Evolutionary conservation across 2,113 vertebrate species (phyloP).

Genomic region (Aleadryas rufinucha): DNA sequence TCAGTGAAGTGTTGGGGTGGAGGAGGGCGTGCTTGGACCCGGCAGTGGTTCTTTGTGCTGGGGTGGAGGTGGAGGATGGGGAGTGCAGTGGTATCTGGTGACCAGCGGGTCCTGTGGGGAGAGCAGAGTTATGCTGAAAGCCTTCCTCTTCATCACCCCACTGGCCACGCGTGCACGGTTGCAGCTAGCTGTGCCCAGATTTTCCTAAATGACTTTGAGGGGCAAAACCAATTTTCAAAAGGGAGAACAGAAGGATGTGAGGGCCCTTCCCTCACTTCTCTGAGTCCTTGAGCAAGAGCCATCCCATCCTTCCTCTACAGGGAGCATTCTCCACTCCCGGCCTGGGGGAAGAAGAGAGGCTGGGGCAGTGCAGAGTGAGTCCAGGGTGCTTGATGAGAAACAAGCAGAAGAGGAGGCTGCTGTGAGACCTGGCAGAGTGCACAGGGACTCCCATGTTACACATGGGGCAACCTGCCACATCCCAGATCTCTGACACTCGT

Average conservation of each 20-base stretch:
- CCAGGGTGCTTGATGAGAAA: neutral
- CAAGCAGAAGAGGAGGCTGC: neutral
- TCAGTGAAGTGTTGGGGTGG: neutral
- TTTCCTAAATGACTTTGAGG: neutral
- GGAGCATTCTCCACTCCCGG: neutral
- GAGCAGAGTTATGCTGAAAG: neutral
- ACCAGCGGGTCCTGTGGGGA: neutral
- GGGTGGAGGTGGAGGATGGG: neutral
- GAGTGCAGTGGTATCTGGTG: conserved; percentile 41
- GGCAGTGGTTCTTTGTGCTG: conserved; percentile 58
- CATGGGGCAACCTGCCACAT: neutral
- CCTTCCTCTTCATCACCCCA: neutral
- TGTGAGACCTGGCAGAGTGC: neutral
- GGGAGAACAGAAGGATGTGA: conserved; percentile 27
- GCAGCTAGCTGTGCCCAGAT: neutral
- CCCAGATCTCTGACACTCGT: neutral
- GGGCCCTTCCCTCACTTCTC: neutral
- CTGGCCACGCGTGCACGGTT: neutral
- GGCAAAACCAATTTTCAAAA: neutral
- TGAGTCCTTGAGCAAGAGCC: neutral
- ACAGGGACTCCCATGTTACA: neutral
- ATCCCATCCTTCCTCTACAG: neutral
- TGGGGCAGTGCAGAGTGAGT: neutral
- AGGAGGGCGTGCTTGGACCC: conserved; percentile 16
- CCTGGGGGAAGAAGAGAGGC: neutral